Evolutionary conservation across 2,797 vertebrate species (phyloP), one percentile per base, ranked within the genome.

Genomic region (Malacoctenus gilli): DNA sequence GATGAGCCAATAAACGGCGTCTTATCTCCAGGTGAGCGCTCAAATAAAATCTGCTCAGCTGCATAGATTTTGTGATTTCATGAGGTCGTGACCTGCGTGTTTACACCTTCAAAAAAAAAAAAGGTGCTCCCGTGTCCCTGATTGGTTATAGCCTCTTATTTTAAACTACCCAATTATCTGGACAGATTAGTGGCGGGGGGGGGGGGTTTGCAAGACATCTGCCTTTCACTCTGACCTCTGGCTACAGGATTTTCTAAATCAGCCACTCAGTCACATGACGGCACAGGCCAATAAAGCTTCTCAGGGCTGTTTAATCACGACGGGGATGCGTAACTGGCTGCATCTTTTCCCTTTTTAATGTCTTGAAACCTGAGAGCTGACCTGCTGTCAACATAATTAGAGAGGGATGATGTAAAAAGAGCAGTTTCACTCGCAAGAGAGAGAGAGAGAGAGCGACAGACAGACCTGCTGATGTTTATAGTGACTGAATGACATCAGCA

Each of bases 21-120:
- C 70, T 77, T 76, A 75, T 75, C 68, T 71, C 68, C 71, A 79
- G 79, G 70, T 71, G 51, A 79, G 70, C 12, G 75, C 68, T n/a
- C 76, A 72, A 77, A 85, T 85, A 85, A 81, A 88, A 85, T 54
- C 44, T 55, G 54, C 59, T 68, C n/a, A 22, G 53, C 65, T 59
- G 61, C 57, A 38, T 15, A 68, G 68, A 73, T 77, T 78, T 66
- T 41, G 67, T 54, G 67, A 85, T 85, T 88, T 85, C 63, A 77
- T 40, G 66, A 68, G 76, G 84, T 74, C 43, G 16, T 18, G 72
- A 82, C 78, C 72, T 40, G 32, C 41, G 32, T 83, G 82, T 88
- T 87, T 82, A 83, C 68, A 51, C 51, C 69, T 77, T 66, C 70
- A 68, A 77, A 67, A 28, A 28, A 28, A 28, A 28, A 28, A 28